Conservation (phyloP, 2,797 vertebrate genomes). For the Australoheros facetus region DNA sequence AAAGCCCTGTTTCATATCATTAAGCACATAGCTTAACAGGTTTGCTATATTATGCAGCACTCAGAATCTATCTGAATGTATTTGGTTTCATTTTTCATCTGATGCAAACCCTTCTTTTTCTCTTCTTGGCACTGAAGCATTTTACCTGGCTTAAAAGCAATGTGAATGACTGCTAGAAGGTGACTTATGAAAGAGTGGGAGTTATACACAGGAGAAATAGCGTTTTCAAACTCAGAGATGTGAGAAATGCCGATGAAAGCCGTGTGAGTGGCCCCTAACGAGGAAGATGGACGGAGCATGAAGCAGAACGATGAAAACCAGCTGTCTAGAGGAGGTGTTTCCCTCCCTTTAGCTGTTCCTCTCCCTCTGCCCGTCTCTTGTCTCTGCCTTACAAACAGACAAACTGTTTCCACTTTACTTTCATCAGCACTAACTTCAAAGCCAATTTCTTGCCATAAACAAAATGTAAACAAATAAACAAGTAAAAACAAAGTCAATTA, state of each 20-base stretch:
- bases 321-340: slow-evolving; percentile 57
- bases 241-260: slow-evolving; percentile 71
- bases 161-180: slow-evolving; percentile 32
- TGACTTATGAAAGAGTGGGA: slow-evolving; percentile 40
- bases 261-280: slow-evolving; percentile 44
- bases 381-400: slow-evolving; percentile 51
- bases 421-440: slow-evolving; percentile 48
- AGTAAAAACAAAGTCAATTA: slow-evolving; percentile 1
- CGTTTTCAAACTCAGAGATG: slow-evolving; percentile 40
- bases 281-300: slow-evolving; percentile 63
- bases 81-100: slow-evolving; percentile 16
- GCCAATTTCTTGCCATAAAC: slow-evolving; percentile 35
- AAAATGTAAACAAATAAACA: background rate
- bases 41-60: slow-evolving; percentile 17
- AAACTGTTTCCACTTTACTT: background rate
- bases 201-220: slow-evolving; percentile 11
- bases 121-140: slow-evolving; percentile 5
- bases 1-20: slow-evolving; percentile 34
- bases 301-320: slow-evolving; percentile 67
- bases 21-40: slow-evolving; percentile 13
- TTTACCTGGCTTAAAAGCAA: slow-evolving; percentile 19
- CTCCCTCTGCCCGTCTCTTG: slow-evolving; percentile 21
- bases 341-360: slow-evolving; percentile 23
- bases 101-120: slow-evolving; percentile 12
- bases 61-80: slow-evolving; percentile 22